phyloP scores from a whole-genome alignment of 2,797 vertebrate genomes.

The Pangasius sanitwongsei region DNA sequence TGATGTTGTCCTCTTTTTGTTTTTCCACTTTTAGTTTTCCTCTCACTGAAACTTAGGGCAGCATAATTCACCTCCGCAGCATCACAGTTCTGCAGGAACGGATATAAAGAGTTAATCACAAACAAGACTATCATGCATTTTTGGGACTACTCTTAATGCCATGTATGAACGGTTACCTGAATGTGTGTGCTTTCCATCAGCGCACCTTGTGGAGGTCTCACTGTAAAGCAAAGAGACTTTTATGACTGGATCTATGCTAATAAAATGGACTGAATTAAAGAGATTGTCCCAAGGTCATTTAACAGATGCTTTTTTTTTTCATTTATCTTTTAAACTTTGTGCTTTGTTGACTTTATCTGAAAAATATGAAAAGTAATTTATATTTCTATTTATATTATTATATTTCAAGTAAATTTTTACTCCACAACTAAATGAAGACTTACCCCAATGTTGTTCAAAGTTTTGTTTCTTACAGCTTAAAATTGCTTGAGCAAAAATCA shows the following conservation, averaged over 20 bases:
- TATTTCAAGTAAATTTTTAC: too few relatives aligned
- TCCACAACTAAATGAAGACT: too few relatives aligned
- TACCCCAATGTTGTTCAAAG: not conserved
- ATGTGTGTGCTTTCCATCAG: not conserved
- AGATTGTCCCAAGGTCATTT: too few relatives aligned
- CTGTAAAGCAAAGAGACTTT: not conserved
- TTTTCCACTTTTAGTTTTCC: not conserved
- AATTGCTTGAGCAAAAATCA: not conserved
- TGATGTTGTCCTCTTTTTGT: not conserved
- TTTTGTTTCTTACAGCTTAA: not conserved
- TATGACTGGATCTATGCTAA: not conserved
- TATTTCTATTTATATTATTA: too few relatives aligned
- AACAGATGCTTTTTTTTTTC: too few relatives aligned
- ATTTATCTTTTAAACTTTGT: too few relatives aligned
- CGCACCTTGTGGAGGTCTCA: not conserved
- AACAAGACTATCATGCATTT: not conserved
- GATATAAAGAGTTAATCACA: not conserved
- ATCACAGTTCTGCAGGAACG: not conserved
- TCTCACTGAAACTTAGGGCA: not conserved
- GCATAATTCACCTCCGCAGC: not conserved
- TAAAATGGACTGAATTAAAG: not conserved
- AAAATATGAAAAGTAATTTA: too few relatives aligned
- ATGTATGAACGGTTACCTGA: not conserved
- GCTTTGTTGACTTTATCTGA: too few relatives aligned
- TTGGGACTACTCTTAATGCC: not conserved